Evolutionary conservation across 2,797 vertebrate species (phyloP).

Genomic region (Myripristis murdjan): DNA sequence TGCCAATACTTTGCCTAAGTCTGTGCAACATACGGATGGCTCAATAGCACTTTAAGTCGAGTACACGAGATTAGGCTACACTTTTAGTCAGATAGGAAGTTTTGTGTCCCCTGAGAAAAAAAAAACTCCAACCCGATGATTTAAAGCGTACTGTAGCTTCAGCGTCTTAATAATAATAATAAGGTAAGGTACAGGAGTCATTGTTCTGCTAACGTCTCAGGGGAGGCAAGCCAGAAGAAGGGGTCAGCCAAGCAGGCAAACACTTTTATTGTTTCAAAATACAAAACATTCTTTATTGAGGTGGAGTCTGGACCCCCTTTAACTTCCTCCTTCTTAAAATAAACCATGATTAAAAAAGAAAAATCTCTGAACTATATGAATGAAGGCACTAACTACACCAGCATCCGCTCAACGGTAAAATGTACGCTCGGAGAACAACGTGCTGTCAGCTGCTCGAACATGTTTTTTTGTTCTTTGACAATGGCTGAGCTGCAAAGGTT

Average conservation of each 20-base stretch:
- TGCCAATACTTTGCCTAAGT: too few relatives aligned
- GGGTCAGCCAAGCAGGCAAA: constrained; percentile 85
- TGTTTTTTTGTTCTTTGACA: background rate
- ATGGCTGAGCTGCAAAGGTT: background rate
- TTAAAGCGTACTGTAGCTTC: constrained; percentile 15
- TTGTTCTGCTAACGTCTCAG: constrained; percentile 73
- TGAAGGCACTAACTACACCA: constrained; percentile 54
- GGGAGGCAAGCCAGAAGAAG: constrained; percentile 72
- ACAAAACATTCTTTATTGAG: constrained; percentile 85
- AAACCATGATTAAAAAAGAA: constrained; percentile 70
- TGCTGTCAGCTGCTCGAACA: too few relatives aligned
- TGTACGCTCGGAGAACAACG: too few relatives aligned
- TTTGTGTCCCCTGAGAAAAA: background rate
- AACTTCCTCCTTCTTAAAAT: constrained; percentile 84
- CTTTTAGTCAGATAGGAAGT: background rate
- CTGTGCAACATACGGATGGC: background rate
- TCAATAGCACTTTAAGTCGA: background rate
- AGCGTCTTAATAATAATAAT: constrained; percentile 52
- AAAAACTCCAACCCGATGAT: background rate
- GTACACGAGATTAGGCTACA: background rate
- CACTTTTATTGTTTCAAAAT: constrained; percentile 82
- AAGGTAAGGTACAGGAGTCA: constrained; percentile 65
- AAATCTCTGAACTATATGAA: constrained; percentile 60
- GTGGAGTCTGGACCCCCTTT: constrained; percentile 77
- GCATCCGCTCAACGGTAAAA: background rate